These are phyloP conservation scores for Trileptium ribeirensis DNA, from an alignment of 2,888 invertebrate genomes.

Conservation along the genomic window DNA sequence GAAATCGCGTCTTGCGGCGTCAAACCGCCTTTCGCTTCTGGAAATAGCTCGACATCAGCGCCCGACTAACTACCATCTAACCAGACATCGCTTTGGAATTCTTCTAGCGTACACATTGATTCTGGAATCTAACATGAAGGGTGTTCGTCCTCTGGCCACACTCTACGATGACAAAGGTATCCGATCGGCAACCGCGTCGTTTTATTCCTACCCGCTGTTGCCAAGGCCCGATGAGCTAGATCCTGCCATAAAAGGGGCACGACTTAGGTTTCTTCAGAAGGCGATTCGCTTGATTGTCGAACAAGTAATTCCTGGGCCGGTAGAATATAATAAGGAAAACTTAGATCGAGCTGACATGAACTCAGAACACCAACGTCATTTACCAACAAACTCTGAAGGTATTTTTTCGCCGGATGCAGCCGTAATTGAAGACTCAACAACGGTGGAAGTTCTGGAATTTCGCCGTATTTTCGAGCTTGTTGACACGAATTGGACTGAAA, in stretches of 20 bases:
- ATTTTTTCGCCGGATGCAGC: not conserved
- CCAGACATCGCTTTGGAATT: not conserved
- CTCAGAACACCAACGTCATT: not conserved
- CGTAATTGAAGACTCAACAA: not conserved
- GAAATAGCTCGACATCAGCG: not conserved
- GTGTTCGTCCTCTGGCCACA: not conserved
- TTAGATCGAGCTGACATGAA: not conserved
- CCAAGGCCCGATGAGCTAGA: not conserved
- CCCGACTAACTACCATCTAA: constrained; percentile 12
- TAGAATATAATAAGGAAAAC: too few relatives aligned
- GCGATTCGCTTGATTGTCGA: not conserved
- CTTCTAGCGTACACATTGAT: not conserved
- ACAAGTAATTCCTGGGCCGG: not conserved
- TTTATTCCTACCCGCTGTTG: constrained; percentile 10
- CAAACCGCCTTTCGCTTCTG: not conserved
- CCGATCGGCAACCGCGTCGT: not conserved
- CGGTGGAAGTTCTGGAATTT: not conserved
- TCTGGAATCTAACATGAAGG: not conserved
- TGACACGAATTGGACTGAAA: not conserved
- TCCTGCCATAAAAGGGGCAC: not conserved
- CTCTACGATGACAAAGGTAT: not conserved
- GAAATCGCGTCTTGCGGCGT: not conserved
- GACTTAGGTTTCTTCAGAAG: not conserved
- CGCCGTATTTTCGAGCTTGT: not conserved
- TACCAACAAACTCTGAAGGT: not conserved